Evolutionary conservation across 2,888 invertebrate species (phyloP).

Genomic region (Brenthis ino): DNA sequence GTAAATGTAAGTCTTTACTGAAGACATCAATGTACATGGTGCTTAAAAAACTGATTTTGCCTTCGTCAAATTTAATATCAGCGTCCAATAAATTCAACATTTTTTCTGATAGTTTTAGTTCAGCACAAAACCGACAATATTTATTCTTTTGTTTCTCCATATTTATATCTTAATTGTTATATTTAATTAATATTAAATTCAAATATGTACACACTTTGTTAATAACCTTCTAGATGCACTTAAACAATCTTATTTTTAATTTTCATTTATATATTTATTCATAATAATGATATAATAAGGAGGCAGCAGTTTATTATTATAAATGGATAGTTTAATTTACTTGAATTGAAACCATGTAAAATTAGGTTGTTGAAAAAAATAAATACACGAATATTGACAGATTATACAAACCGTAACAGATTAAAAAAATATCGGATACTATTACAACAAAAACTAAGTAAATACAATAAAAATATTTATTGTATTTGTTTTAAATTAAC

Average conservation of each 20-base stretch:
- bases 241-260: neutral
- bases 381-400: too few species aligned
- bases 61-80: constrained; percentile 54
- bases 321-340: too few species aligned
- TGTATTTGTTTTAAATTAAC: too few species aligned
- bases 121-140: constrained; percentile 69
- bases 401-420: too few species aligned
- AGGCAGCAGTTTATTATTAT: too few species aligned
- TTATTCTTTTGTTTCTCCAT: constrained; percentile 54
- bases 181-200: neutral
- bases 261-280: neutral
- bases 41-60: constrained; percentile 65
- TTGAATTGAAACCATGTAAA: too few species aligned
- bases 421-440: too few species aligned
- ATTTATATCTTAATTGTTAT: neutral
- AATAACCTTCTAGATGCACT: neutral
- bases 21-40: constrained; percentile 65
- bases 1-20: constrained; percentile 50
- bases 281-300: too few species aligned
- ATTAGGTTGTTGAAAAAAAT: too few species aligned
- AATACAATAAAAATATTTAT: too few species aligned
- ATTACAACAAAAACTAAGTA: too few species aligned
- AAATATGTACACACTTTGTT: constrained; percentile 14
- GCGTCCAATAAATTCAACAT: constrained; percentile 53
- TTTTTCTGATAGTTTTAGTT: constrained; percentile 57